phyloP scores from a whole-genome alignment of 2,888 invertebrate genomes.

The Cerastis rubricosa region DNA sequence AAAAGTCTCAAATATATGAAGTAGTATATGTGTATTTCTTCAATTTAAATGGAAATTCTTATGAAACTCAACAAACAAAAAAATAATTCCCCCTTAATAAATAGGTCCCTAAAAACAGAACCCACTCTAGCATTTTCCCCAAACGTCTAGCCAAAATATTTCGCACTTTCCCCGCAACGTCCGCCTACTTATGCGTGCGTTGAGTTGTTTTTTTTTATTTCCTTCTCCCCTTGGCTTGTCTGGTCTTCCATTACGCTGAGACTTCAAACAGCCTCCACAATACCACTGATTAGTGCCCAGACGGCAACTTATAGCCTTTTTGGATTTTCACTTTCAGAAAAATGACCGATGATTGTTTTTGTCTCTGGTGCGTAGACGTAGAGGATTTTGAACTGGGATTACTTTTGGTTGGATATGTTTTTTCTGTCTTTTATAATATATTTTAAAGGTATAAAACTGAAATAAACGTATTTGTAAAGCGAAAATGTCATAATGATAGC shows the following conservation, averaged over 20 bases:
- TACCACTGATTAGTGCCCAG: conserved; percentile 83
- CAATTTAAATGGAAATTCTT: not conserved
- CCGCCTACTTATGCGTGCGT: conserved; percentile 84
- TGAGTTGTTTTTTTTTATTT: conserved; percentile 85
- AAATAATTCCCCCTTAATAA: not conserved
- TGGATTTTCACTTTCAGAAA: conserved; percentile 56
- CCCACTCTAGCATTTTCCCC: conserved; percentile 28
- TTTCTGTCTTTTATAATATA: not conserved
- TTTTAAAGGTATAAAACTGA: not conserved
- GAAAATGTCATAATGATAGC: not conserved
- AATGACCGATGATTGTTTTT: conserved; percentile 61
- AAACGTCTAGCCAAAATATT: conserved; percentile 51
- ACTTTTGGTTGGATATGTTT: not conserved
- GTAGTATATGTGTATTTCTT: no score
- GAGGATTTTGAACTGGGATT: not conserved
- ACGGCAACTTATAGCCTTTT: conserved; percentile 61
- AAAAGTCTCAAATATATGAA: no score
- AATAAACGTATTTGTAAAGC: not conserved
- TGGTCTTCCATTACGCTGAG: conserved; percentile 84
- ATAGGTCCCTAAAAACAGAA: not conserved
- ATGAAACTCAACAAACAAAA: not conserved
- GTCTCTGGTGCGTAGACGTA: conserved; percentile 33
- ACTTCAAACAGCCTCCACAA: conserved; percentile 85
- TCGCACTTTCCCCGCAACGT: conserved; percentile 70
- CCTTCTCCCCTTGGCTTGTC: conserved; percentile 85